A percentile compares a stretch with the other conserved stretches of the same genome.
phyloP scores from a whole-genome alignment of 2,888 invertebrate genomes.

The Brachyopa scutellaris region DNA sequence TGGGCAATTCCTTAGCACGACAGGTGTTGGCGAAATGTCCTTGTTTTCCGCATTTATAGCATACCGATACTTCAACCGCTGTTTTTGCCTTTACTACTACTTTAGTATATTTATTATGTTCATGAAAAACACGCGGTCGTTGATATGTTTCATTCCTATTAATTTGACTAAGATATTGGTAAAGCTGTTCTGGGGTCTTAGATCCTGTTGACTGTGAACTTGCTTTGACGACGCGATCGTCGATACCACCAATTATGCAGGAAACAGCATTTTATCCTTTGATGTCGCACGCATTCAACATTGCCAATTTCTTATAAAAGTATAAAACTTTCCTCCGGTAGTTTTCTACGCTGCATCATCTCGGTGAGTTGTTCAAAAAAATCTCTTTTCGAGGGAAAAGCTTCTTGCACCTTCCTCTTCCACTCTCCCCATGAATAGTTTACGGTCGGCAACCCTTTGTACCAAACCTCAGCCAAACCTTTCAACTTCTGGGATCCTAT shows the following conservation, averaged over 20 bases:
- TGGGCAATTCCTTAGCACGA: background rate
- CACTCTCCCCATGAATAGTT: constrained; percentile 36
- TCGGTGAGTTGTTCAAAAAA: constrained; percentile 14
- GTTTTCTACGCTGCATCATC: constrained; percentile 30
- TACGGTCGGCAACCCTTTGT: constrained; percentile 33
- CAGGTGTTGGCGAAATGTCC: background rate
- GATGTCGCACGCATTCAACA: constrained; percentile 31
- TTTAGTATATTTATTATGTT: background rate
- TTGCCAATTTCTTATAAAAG: constrained; percentile 36
- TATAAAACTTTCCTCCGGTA: constrained; percentile 28
- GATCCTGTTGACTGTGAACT: constrained; percentile 36
- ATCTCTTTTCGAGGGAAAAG: constrained; percentile 37
- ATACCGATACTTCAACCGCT: background rate
- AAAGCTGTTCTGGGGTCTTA: constrained; percentile 30
- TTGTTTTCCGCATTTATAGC: constrained; percentile 20
- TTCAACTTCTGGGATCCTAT: constrained; percentile 4
- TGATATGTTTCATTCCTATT: background rate
- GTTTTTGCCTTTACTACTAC: background rate
- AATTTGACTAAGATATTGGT: constrained; percentile 44
- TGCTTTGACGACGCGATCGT: constrained; percentile 27
- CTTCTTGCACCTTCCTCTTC: constrained; percentile 30
- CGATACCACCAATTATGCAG: constrained; percentile 36
- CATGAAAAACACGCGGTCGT: background rate
- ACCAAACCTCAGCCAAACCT: constrained; percentile 32
- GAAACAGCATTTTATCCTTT: constrained; percentile 26